phyloP scores from a whole-genome alignment of 64 coral and sea anemone genomes.

The Actinia equina region DNA sequence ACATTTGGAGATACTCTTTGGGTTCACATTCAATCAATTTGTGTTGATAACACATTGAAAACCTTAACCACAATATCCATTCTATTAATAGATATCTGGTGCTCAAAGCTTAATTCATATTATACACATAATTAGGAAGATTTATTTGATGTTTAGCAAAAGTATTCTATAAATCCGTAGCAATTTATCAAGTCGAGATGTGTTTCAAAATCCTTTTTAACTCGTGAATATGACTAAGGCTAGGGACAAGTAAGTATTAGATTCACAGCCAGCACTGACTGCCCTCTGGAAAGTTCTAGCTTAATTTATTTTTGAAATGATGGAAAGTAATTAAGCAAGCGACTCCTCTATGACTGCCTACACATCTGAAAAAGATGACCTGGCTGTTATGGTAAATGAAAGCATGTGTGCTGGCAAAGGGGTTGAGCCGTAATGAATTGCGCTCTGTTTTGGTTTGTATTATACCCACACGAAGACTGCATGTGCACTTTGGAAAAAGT shows the following conservation, averaged over 20 bases:
- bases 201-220: too few relatives aligned
- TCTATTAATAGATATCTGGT: not conserved
- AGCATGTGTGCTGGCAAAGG: not conserved
- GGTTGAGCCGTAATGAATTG: not conserved
- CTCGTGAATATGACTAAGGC: too few relatives aligned
- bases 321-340: not conserved
- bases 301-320: not conserved
- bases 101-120: too few relatives aligned
- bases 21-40: not conserved
- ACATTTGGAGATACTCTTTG: not conserved
- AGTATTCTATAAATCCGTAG: too few relatives aligned
- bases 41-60: not conserved
- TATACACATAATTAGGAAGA: too few relatives aligned
- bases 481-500: not conserved
- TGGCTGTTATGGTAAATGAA: not conserved
- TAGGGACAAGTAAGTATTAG: too few relatives aligned
- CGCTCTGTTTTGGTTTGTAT: not conserved
- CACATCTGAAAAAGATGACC: conserved; percentile 5
- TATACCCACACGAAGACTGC: too few relatives aligned
- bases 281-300: not conserved
- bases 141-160: too few relatives aligned
- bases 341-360: not conserved
- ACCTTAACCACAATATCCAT: not conserved
- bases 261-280: too few relatives aligned
- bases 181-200: too few relatives aligned